Evolutionary conservation across 2,888 invertebrate genomes (phyloP).

Genomic region (Cheilosia grossa): DNA sequence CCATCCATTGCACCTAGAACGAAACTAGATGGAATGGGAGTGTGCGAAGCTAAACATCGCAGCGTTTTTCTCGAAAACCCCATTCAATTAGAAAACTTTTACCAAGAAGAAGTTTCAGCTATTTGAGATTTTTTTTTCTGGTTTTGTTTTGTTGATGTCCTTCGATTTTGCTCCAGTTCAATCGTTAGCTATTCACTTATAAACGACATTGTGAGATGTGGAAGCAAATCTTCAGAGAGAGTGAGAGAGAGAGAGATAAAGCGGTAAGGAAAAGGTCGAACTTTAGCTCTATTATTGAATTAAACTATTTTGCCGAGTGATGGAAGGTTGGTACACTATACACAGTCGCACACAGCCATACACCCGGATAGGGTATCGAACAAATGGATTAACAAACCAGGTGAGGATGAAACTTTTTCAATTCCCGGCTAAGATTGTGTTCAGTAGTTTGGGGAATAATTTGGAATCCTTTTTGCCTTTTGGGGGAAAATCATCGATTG

Average conservation of each 20-base stretch:
- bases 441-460: slow-evolving; percentile 36
- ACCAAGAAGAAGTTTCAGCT: slow-evolving; percentile 14
- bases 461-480: slow-evolving; percentile 11
- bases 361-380: neutral
- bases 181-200: slow-evolving; percentile 48
- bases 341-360: too few relatives aligned
- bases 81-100: slow-evolving; percentile 64
- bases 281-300: slow-evolving; percentile 58
- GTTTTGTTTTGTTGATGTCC: slow-evolving; percentile 19
- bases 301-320: slow-evolving; percentile 55
- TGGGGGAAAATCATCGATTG: slow-evolving; percentile 40
- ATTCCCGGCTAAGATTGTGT: slow-evolving; percentile 38
- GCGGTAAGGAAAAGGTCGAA: slow-evolving; percentile 2
- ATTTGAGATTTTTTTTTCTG: neutral
- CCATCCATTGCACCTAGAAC: slow-evolving; percentile 28
- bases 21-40: neutral
- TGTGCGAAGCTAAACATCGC: slow-evolving; percentile 30
- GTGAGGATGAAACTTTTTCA: slow-evolving; percentile 61
- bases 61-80: slow-evolving; percentile 34
- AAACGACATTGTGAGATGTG: slow-evolving; percentile 33
- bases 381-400: slow-evolving; percentile 21
- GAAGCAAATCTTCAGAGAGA: slow-evolving; percentile 6
- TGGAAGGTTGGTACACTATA: slow-evolving; percentile 9
- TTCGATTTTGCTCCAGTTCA: slow-evolving; percentile 35
- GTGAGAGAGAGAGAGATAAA: neutral